Evolutionary conservation across 53 echinoderm and acorn worm genomes (phyloP).

Genomic region (Crossaster papposus): DNA sequence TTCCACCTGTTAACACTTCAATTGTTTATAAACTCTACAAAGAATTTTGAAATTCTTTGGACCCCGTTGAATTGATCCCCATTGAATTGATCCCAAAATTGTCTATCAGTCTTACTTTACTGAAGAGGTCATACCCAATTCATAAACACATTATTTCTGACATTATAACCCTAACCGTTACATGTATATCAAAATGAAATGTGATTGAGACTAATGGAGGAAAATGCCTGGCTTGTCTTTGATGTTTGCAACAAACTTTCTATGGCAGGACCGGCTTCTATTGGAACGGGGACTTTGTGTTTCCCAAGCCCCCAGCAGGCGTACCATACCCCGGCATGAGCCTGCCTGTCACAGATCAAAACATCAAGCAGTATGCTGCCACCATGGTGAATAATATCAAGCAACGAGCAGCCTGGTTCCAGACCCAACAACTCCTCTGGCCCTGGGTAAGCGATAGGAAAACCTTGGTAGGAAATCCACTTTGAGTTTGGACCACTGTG

Average conservation of each 20-base stretch:
- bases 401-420: slow-evolving; percentile 78
- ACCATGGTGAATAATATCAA: slow-evolving; percentile 75
- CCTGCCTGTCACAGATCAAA: slow-evolving; percentile 66
- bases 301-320: slow-evolving; percentile 74
- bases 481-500: no score
- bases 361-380: slow-evolving; percentile 69
- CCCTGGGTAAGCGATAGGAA: slow-evolving; percentile 69
- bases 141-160: no score
- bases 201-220: background rate
- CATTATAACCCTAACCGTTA: no score
- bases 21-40: background rate
- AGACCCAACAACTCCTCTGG: slow-evolving; percentile 75
- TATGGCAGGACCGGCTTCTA: slow-evolving; percentile 69
- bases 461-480: no score
- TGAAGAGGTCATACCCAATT: no score
- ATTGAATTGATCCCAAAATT: no score
- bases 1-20: background rate
- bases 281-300: slow-evolving; percentile 81
- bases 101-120: no score
- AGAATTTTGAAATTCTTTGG: no score
- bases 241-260: background rate
- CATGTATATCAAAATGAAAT: no score
- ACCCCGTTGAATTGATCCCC: no score
- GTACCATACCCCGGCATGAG: slow-evolving; percentile 80
- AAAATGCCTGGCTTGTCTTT: background rate